Conservation (phyloP, 2,113 vertebrate genomes). For the Buteo buteo region DNA sequence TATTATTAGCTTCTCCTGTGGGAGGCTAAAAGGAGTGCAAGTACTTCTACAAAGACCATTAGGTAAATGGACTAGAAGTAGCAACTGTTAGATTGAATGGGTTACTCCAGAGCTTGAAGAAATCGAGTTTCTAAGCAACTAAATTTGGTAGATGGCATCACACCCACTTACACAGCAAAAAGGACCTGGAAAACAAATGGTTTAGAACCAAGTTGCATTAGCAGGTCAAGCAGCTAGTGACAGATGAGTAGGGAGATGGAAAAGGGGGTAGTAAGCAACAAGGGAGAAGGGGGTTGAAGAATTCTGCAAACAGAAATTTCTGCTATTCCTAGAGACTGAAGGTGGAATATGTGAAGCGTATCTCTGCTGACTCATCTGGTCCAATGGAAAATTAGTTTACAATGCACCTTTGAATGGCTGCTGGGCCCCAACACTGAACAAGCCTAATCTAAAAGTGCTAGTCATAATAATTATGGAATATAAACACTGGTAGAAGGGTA, state of each 20-base stretch:
- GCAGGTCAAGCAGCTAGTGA: background rate
- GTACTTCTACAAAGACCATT: background rate
- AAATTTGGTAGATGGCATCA: background rate
- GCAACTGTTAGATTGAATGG: background rate
- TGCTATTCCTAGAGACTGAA: background rate
- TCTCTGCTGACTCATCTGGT: background rate
- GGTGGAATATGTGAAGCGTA: background rate
- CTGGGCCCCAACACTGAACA: background rate
- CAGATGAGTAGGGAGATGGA: background rate
- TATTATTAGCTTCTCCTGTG: background rate
- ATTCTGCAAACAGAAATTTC: background rate
- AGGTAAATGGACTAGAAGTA: background rate
- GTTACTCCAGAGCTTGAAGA: background rate
- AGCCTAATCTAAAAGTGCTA: background rate
- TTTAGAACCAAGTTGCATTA: background rate
- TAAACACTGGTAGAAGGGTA: background rate
- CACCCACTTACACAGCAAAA: background rate
- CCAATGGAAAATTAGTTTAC: background rate
- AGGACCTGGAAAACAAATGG: background rate
- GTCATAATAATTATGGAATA: background rate
- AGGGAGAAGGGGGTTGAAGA: background rate
- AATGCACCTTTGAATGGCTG: background rate
- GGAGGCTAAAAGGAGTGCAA: background rate
- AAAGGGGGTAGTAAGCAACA: background rate
- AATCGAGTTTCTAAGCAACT: background rate